Conservation (phyloP, 2,113 vertebrate genomes). For the Pseudorhombus dupliciocellatus region DNA sequence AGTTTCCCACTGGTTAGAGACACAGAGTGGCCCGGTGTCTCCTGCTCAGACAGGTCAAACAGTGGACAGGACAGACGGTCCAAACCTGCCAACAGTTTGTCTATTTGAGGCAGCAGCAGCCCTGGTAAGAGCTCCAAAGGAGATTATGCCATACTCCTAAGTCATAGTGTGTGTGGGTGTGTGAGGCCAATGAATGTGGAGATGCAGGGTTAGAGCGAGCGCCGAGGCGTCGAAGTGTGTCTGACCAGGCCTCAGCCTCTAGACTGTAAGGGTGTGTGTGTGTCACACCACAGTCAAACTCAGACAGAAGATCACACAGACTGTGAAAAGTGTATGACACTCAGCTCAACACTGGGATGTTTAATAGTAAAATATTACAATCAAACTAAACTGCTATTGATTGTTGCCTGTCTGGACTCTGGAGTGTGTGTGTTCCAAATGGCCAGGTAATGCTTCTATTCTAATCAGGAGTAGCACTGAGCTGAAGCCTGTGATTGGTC, state of each 20-base stretch:
- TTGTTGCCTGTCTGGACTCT: slow-evolving; percentile 32
- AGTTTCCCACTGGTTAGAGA: too few species aligned
- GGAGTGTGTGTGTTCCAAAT: slow-evolving; percentile 28
- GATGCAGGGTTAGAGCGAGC: neutral
- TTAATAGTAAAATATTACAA: slow-evolving; percentile 33
- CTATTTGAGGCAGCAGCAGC: slow-evolving; percentile 72
- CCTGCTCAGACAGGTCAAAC: slow-evolving; percentile 31
- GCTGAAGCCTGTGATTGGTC: slow-evolving; percentile 53
- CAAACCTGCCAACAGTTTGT: slow-evolving; percentile 53
- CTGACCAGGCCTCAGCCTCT: neutral
- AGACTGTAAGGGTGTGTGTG: neutral
- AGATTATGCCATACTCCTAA: slow-evolving; percentile 68
- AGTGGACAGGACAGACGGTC: slow-evolving; percentile 36
- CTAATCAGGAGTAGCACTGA: slow-evolving; percentile 37
- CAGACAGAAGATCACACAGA: slow-evolving; percentile 46
- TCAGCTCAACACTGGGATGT: slow-evolving; percentile 41
- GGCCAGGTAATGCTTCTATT: slow-evolving; percentile 38
- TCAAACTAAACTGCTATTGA: slow-evolving; percentile 19
- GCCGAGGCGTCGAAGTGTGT: neutral
- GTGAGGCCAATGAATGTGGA: neutral
- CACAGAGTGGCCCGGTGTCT: too few species aligned
- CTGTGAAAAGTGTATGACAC: slow-evolving; percentile 31
- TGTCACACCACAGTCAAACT: neutral
- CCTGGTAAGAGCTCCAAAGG: slow-evolving; percentile 69
- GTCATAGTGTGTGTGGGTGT: slow-evolving; percentile 10